These are phyloP conservation scores for Corythornis madagascariensis DNA, from an alignment of 2,113 vertebrate genomes.

Conservation along the genomic window DNA sequence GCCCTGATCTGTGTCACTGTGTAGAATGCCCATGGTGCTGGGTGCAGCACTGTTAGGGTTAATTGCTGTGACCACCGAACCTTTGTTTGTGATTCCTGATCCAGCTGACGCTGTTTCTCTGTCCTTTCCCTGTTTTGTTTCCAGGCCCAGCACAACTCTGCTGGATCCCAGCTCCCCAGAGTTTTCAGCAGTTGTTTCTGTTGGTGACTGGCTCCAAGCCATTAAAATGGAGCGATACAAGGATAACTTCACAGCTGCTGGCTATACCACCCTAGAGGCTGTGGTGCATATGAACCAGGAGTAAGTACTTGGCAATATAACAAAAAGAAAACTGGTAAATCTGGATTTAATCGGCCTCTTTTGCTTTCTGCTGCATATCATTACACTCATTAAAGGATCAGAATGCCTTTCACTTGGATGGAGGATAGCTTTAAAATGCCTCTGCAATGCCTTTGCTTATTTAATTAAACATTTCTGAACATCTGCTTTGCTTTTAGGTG, in stretches of 20 bases:
- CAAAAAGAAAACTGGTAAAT: conserved; percentile 77
- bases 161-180: conserved; percentile 92
- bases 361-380: conserved; percentile 77
- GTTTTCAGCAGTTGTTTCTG: conserved; percentile 86
- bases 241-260: conserved; percentile 95
- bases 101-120: not conserved
- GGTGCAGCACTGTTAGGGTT: not conserved
- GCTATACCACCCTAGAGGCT: conserved; percentile 91
- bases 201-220: conserved; percentile 93
- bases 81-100: not conserved
- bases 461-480: conserved; percentile 70
- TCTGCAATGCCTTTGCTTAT: conserved; percentile 38
- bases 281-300: conserved; percentile 96
- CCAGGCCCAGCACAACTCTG: conserved; percentile 89
- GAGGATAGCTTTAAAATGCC: conserved; percentile 56
- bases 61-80: not conserved
- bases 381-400: conserved; percentile 68
- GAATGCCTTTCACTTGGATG: conserved; percentile 76
- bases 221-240: conserved; percentile 97
- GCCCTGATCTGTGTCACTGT: not conserved
- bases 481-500: conserved; percentile 67
- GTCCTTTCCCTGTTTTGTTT: conserved; percentile 3
- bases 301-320: conserved; percentile 85
- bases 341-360: conserved; percentile 79
- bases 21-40: not conserved